phyloP scores from a whole-genome alignment of 2,797 vertebrate genomes.

The Poecilia picta region DNA sequence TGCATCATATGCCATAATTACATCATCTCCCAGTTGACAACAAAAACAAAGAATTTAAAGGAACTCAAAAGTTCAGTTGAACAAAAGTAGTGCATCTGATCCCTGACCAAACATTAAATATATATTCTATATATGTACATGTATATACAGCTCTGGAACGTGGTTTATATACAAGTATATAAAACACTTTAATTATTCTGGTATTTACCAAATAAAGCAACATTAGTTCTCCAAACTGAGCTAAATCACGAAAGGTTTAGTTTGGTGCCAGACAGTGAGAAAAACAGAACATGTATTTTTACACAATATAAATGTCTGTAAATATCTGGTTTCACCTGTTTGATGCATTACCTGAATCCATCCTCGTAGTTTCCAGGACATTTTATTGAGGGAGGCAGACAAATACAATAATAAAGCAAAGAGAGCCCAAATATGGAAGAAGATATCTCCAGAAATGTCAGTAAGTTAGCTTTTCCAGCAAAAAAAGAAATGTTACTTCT shows the following conservation, averaged over 20 bases:
- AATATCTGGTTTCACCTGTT: not conserved
- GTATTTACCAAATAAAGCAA: not conserved
- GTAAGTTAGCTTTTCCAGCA: not conserved
- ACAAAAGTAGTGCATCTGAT: not conserved
- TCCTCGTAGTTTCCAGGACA: not conserved
- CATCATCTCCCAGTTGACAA: not conserved
- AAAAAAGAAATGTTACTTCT: not conserved
- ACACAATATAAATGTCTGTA: not conserved
- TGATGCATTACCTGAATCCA: not conserved
- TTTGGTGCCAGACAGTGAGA: not conserved
- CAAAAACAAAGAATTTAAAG: not conserved
- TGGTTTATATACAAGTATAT: no score
- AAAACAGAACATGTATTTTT: not conserved
- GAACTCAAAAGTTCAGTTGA: not conserved
- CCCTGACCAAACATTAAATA: not conserved
- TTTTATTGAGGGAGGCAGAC: not conserved
- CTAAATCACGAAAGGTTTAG: not conserved
- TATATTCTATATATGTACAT: no score
- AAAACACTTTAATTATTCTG: not conserved
- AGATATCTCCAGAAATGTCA: not conserved
- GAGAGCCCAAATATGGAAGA: not conserved
- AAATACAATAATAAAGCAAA: not conserved
- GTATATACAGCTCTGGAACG: no score
- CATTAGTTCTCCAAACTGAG: not conserved
- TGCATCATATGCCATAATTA: slow-evolving; percentile 3